Evolutionary conservation across 2,888 invertebrate species (phyloP).

Genomic region (Phengaris arion): DNA sequence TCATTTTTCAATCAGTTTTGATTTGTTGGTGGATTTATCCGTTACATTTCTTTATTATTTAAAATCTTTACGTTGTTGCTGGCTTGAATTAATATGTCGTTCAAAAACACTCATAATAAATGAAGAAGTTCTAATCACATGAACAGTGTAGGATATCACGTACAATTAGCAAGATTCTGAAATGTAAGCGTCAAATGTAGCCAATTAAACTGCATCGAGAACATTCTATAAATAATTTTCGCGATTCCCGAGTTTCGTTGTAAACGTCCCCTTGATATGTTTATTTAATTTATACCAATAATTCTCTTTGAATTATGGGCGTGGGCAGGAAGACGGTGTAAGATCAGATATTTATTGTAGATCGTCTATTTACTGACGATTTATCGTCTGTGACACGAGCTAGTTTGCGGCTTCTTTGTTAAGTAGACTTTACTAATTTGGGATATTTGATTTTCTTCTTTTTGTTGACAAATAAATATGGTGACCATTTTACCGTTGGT

Average conservation of each 20-base stretch:
- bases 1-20: background rate
- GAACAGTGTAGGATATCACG: background rate
- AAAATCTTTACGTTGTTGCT: background rate
- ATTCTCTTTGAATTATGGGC: constrained; percentile 71
- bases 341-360: constrained; percentile 73
- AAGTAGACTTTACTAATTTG: constrained; percentile 11
- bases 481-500: background rate
- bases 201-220: constrained; percentile 36
- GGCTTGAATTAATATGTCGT: background rate
- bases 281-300: constrained; percentile 76
- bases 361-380: constrained; percentile 66
- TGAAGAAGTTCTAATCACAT: background rate
- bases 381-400: constrained; percentile 52
- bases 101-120: background rate
- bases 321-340: constrained; percentile 74
- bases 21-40: background rate
- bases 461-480: background rate
- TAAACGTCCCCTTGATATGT: constrained; percentile 71
- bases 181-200: constrained; percentile 22
- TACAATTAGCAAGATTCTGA: background rate
- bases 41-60: background rate
- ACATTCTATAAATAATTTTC: constrained; percentile 56
- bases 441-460: background rate
- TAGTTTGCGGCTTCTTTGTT: constrained; percentile 38
- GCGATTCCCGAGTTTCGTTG: constrained; percentile 61